phyloP scores from a whole-genome alignment of 1,140 invertebrate species.

The Drosophila novamexicana region DNA sequence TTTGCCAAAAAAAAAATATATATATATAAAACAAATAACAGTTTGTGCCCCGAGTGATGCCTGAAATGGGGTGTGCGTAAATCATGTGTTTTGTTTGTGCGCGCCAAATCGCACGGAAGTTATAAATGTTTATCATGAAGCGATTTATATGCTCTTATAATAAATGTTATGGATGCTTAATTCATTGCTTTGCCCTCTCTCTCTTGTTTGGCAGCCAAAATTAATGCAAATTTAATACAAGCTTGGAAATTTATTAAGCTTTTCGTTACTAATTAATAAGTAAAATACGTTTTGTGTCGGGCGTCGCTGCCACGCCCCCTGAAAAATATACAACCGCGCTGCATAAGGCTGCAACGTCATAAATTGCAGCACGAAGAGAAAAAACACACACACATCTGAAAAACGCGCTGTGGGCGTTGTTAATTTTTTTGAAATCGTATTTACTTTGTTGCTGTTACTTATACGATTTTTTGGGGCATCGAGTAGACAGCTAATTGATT shows the following conservation, averaged over 20 bases:
- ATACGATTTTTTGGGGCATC: slow-evolving; percentile 25
- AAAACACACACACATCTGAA: slow-evolving; percentile 19
- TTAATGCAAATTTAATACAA: slow-evolving; percentile 73
- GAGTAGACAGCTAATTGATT: slow-evolving; percentile 75
- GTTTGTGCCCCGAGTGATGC: background rate
- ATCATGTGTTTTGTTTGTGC: slow-evolving; percentile 41
- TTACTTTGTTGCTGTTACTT: slow-evolving; percentile 69
- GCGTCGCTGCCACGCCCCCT: slow-evolving; percentile 57
- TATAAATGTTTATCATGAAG: slow-evolving; percentile 73
- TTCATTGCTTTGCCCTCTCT: background rate
- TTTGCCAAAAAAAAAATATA: slow-evolving; percentile 59
- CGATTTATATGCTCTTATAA: slow-evolving; percentile 64
- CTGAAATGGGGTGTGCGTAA: slow-evolving; percentile 33
- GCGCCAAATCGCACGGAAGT: slow-evolving; percentile 72
- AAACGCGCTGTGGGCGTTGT: slow-evolving; percentile 73
- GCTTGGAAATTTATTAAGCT: slow-evolving; percentile 64
- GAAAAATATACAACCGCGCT: slow-evolving; percentile 28
- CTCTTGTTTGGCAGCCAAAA: background rate
- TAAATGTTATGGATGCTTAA: slow-evolving; percentile 51
- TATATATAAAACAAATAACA: no score
- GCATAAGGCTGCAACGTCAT: slow-evolving; percentile 63
- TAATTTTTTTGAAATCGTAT: slow-evolving; percentile 75
- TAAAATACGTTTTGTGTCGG: slow-evolving; percentile 59
- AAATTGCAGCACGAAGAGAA: slow-evolving; percentile 54
- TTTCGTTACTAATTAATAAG: slow-evolving; percentile 77